These are phyloP conservation scores for Adelognathus sp. DNA, from an alignment of 2,888 invertebrate genomes.

Conservation along the genomic window DNA sequence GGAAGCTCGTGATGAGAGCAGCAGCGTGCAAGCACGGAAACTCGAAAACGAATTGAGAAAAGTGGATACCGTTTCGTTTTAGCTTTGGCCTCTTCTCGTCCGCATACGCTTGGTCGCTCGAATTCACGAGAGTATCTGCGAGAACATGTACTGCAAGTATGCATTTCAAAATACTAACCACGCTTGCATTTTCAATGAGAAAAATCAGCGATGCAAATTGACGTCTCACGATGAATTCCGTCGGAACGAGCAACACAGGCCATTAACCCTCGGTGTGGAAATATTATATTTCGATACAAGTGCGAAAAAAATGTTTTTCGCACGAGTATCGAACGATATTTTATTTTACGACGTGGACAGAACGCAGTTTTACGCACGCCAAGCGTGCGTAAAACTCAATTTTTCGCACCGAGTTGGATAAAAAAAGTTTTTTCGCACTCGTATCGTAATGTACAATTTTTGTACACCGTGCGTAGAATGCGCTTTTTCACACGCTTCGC, in stretches of 20 bases:
- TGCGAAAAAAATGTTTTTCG: too few species aligned
- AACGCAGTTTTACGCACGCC: too few species aligned
- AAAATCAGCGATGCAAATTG: not conserved
- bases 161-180: not conserved
- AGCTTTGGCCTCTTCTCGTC: slow-evolving; percentile 16
- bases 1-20: slow-evolving; percentile 24
- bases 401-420: too few species aligned
- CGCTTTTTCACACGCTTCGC: too few species aligned
- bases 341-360: too few species aligned
- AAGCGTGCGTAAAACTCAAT: too few species aligned
- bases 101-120: not conserved
- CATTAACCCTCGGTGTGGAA: not conserved
- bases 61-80: slow-evolving; percentile 58
- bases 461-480: too few species aligned
- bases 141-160: not conserved
- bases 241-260: not conserved
- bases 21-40: slow-evolving; percentile 21
- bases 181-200: not conserved
- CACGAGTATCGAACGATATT: too few species aligned
- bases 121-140: not conserved
- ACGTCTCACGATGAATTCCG: not conserved
- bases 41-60: slow-evolving; percentile 35
- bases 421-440: too few species aligned
- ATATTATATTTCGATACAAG: too few species aligned
- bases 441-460: too few species aligned